phyloP scores from a whole-genome alignment of 2,888 invertebrate species.

The Macrophya annulata region DNA sequence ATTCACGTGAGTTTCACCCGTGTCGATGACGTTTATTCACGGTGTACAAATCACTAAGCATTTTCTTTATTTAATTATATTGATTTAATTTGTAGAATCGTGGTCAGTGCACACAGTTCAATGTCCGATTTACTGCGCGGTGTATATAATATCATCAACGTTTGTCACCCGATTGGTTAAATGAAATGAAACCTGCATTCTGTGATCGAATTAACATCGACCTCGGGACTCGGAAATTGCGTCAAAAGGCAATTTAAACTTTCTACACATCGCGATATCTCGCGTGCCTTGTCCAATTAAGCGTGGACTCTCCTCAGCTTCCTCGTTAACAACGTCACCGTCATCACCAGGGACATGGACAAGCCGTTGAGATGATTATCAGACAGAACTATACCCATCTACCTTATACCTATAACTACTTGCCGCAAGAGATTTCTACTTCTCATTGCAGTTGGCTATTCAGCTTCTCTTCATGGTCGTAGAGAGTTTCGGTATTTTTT shows the following conservation, averaged over 20 bases:
- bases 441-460: neutral
- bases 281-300: constrained; percentile 46
- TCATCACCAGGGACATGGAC: constrained; percentile 36
- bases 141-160: neutral
- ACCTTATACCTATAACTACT: neutral
- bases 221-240: neutral
- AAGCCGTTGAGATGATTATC: constrained; percentile 29
- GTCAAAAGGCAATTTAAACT: constrained; percentile 17
- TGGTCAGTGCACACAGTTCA: neutral
- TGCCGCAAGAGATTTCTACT: constrained; percentile 21
- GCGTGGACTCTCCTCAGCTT: constrained; percentile 21
- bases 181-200: neutral
- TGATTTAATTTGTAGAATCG: neutral
- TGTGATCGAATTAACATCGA: neutral
- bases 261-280: constrained; percentile 13
- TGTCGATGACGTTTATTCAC: neutral
- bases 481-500: neutral
- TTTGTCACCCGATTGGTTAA: neutral
- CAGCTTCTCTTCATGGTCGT: constrained; percentile 18
- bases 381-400: neutral
- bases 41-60: neutral
- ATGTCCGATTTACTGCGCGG: neutral
- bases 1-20: neutral
- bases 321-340: constrained; percentile 43
- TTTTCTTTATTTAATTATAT: neutral